A percentile compares a stretch with the other conserved stretches of the same genome.
Evolutionary conservation across 2,888 invertebrate species (phyloP).

Genomic region (Tinea semifulvella): DNA sequence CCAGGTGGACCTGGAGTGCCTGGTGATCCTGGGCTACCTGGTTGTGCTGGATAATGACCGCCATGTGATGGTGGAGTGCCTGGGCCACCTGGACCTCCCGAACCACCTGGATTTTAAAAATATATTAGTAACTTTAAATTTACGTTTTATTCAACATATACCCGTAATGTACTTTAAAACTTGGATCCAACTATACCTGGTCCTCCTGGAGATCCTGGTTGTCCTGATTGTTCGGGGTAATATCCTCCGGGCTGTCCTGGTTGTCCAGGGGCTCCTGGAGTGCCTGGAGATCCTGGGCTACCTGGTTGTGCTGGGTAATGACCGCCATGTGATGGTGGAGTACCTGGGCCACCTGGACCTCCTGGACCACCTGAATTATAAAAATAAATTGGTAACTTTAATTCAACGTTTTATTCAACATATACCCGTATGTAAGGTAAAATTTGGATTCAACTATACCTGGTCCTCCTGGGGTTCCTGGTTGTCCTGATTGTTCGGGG

Average conservation of each 20-base stretch:
- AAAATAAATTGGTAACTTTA: conserved; percentile 19
- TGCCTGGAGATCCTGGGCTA: conserved; percentile 3
- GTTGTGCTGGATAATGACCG: conserved; percentile 22
- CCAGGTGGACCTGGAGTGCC: conserved; percentile 17
- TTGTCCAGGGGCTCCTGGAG: conserved; percentile 23
- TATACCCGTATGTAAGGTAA: background rate
- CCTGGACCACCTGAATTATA: conserved; percentile 20
- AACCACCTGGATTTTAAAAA: conserved; percentile 15
- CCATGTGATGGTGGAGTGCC: conserved; percentile 20
- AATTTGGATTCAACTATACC: conserved; percentile 17
- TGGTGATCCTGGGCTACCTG: conserved; percentile 17
- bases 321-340: conserved; percentile 18
- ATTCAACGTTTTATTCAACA: conserved; percentile 14
- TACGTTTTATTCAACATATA: no score
- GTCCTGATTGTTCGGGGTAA: conserved; percentile 18
- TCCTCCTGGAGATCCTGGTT: conserved; percentile 25
- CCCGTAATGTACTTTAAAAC: background rate
- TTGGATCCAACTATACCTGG: conserved; percentile 17
- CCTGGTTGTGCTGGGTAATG: background rate
- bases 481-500: conserved; percentile 17
- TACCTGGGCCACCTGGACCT: conserved; percentile 23
- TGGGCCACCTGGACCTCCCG: conserved; percentile 24
- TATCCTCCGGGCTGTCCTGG: conserved; percentile 20
- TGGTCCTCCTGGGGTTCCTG: conserved; percentile 21
- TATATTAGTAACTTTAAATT: background rate